Base-by-base conservation (phyloP, 2,888 invertebrate genomes). In the Latrodectus elegans region DNA sequence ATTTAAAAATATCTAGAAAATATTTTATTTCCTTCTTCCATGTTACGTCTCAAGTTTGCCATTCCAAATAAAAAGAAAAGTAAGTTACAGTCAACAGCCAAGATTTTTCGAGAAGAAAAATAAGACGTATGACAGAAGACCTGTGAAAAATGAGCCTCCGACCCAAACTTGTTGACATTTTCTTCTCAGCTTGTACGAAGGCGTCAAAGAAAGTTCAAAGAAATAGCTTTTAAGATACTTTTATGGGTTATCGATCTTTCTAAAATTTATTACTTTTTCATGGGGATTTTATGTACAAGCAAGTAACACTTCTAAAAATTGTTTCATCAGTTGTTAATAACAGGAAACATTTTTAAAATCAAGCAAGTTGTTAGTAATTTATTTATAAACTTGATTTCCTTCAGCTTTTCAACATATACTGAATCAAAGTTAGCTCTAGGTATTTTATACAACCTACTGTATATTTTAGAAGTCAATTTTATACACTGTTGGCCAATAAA, bases 141-240 rank as follows among this genome's bases (percentile, higher is more conserved):
- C 67, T 70, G 74, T 84, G 84, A 84, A 84, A 84, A 84, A 84
- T 84, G 84, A 84, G 84, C 38, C 77, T 67, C 17, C 72, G 73
- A 78, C 84, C 73, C 49, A 72, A 84, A 84, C 84, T 84, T 84
- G 84, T 84, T 84, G 84, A 84, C 84, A 84, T 78, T 84, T 38
- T 84, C 84, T 84, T 73, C 84, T 78, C 64, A 78, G 73, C 78
- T 65, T 84, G 84, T 84, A 15, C 60, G 14, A 84, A 84, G 84
- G 72, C 84, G 73, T 55, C 72, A 72, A 78, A 84, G 84, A 78
- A 84, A 84, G 84, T 84, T 72, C 78, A 77, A 84, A 84, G 84
- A 84, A 84, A 84, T 84, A 72, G 72, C 77, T 84, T 77, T 84
- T 84, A 84, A 78, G 84, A 75, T 84, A 84, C 84, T 78, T 84